phyloP scores from a whole-genome alignment of 2,797 vertebrate genomes.

The Nyctibius grandis region DNA sequence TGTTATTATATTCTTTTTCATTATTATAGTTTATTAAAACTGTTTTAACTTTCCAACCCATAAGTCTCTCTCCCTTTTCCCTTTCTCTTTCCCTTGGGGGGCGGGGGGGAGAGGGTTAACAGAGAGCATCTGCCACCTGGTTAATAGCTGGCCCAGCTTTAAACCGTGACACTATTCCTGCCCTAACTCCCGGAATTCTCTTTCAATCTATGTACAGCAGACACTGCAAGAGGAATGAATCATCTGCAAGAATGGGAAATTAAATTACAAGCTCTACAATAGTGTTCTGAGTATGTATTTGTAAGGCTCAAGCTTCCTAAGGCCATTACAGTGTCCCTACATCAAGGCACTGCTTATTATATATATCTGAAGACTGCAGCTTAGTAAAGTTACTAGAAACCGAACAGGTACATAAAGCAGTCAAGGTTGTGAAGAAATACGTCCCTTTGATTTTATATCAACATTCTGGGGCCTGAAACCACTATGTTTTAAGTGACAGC shows the following conservation, averaged over 20 bases:
- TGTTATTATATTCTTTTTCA: too few species aligned
- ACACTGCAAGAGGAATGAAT: neutral
- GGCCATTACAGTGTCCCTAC: neutral
- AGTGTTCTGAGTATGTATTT: neutral
- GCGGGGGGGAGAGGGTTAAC: too few species aligned
- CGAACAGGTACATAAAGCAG: neutral
- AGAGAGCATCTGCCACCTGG: too few species aligned
- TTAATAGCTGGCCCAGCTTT: too few species aligned
- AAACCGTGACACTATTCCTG: too few species aligned
- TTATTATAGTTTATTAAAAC: too few species aligned
- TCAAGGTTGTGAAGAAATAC: neutral
- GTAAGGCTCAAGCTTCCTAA: neutral
- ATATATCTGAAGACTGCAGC: neutral
- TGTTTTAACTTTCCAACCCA: too few species aligned
- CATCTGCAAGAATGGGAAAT: neutral
- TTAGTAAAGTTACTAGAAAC: neutral
- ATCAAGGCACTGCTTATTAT: neutral
- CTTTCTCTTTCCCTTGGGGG: too few species aligned
- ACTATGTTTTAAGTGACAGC: neutral
- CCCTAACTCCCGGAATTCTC: neutral
- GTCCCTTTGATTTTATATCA: neutral
- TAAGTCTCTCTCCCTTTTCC: too few species aligned
- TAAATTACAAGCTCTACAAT: neutral
- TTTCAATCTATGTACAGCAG: rapidly evolving
- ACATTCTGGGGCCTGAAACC: neutral